Evolutionary conservation across 2,888 invertebrate genomes (phyloP).

Genomic region (Tachina grossa): DNA sequence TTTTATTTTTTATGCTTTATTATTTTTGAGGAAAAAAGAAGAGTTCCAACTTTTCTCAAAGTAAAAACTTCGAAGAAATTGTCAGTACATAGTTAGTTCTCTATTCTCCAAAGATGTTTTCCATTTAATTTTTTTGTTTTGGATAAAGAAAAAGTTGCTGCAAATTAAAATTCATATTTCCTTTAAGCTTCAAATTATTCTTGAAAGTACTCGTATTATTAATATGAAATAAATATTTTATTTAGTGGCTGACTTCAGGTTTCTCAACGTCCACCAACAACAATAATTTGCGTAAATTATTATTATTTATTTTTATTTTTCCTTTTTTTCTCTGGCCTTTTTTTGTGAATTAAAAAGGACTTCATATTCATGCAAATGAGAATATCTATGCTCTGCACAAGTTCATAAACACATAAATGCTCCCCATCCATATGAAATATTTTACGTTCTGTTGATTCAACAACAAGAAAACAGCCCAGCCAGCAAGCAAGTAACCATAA

Average conservation of each 20-base stretch:
- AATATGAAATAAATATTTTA: constrained; percentile 46
- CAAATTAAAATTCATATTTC: constrained; percentile 24
- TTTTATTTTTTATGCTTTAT: too few relatives aligned
- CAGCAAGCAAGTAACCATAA: neutral
- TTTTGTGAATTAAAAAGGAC: constrained; percentile 21
- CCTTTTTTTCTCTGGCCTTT: neutral
- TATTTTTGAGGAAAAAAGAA: too few relatives aligned
- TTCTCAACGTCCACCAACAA: constrained; percentile 26
- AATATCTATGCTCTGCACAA: neutral
- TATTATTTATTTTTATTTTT: constrained; percentile 13
- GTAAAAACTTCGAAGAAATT: neutral
- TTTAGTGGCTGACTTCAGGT: constrained; percentile 40
- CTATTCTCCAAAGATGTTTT: neutral
- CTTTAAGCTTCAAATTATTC: constrained; percentile 11
- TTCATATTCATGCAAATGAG: neutral
- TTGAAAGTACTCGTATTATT: constrained; percentile 10
- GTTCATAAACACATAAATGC: neutral
- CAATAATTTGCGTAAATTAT: constrained; percentile 54
- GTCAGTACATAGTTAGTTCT: neutral
- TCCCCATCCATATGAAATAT: constrained; percentile 13
- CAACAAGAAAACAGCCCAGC: neutral
- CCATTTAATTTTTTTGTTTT: neutral
- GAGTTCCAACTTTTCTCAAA: neutral
- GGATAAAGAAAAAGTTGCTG: neutral
- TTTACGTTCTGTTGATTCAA: neutral